Base-by-base conservation (phyloP, 2,797 vertebrate genomes). In the Acrocephalus scirpaceus region DNA sequence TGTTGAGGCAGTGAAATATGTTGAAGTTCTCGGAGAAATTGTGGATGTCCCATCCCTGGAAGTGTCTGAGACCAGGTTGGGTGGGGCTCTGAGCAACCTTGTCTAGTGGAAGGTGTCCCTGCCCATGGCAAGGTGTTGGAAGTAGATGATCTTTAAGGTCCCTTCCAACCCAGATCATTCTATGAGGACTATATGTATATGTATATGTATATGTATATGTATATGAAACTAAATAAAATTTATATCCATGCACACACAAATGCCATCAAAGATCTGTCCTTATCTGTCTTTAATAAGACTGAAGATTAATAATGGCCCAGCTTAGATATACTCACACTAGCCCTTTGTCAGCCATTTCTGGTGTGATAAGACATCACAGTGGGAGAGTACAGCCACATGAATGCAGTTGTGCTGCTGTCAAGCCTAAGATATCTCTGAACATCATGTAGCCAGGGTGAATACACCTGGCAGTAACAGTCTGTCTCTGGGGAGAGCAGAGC, bases 281-380 rank as follows among this genome's bases (percentile, higher is more conserved):
- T 84, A 8, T 65, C 44, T 64, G 11, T 84, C 62, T 74, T 69
- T 38, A 76, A 36, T 42, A 86, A 72, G 66, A 56, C 34, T 67
- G 82, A 84, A 75, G 70, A 56, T 81, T 65, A 79, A 21, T 77
- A n/a, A 45, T 60, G 22, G 66, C 25, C 48, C 42, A 67, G 60
- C 16, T 5, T 13, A 48, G 56, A 29, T 73, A 58, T 42, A 58
- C 29, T 73, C n/a, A 38, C 5, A 3, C 38, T 69, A 75, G 60
- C 56, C 62, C 70, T 93, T 85, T 60, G 80, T 95, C 93, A 96
- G 92, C 56, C 11, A 2, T 64, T 95, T 90, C 81, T 5, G 1
- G 21, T 82, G 64, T 88, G 86, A 15, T 94, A 66, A 87, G 70
- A 27, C 62, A 56, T 86, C 70, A 38, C 54, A 38, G 58, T 12